Percentiles rank a stretch among this genome's conserved stretches.
phyloP scores from a whole-genome alignment of 2,797 vertebrate genomes.

The Nyctalus aviator region DNA sequence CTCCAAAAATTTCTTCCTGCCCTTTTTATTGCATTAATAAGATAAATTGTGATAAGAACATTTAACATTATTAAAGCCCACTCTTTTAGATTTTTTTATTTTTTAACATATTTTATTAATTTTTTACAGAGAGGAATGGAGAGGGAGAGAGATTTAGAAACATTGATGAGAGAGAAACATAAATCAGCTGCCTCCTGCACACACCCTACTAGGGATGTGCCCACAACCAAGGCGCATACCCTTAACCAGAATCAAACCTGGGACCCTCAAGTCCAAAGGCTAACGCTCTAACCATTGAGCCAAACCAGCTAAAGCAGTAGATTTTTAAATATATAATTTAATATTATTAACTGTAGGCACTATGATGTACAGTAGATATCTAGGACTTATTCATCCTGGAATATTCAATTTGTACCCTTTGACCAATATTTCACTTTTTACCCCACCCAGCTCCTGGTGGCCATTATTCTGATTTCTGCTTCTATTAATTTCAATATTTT shows the following conservation, averaged over 20 bases:
- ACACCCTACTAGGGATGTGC: too few relatives aligned
- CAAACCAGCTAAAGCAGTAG: neutral
- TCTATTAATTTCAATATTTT: neutral
- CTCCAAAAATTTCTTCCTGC: neutral
- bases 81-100: neutral
- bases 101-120: too few relatives aligned
- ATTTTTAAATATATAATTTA: neutral
- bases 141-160: too few relatives aligned
- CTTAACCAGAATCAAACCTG: too few relatives aligned
- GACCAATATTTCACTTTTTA: neutral
- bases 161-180: too few relatives aligned
- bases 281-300: too few relatives aligned
- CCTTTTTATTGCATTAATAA: neutral
- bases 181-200: too few relatives aligned
- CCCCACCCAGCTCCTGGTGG: neutral
- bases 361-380: neutral
- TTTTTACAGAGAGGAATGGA: too few relatives aligned
- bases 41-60: neutral
- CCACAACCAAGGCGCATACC: too few relatives aligned
- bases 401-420: neutral
- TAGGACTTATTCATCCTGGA: neutral
- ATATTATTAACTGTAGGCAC: neutral
- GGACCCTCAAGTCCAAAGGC: too few relatives aligned
- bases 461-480: neutral
- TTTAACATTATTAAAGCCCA: neutral